Percentiles rank a stretch among this genome's conserved stretches.
phyloP scores from a whole-genome alignment of 2,113 vertebrate genomes.

The Parus major region DNA sequence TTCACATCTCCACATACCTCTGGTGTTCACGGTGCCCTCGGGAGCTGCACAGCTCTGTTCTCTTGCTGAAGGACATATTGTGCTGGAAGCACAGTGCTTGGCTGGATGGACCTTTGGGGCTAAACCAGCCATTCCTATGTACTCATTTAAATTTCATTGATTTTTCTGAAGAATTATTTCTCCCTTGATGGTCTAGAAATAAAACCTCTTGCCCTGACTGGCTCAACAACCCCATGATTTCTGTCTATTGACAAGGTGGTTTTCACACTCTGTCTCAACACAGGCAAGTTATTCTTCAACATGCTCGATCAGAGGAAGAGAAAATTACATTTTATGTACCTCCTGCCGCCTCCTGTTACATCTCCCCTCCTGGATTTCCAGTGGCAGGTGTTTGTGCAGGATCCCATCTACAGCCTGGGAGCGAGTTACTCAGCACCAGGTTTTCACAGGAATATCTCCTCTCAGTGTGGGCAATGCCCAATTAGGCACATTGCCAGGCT shows the following conservation, averaged over 20 bases:
- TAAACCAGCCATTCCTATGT: background rate
- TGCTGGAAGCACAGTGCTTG: background rate
- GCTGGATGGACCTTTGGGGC: background rate
- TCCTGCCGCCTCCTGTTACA: background rate
- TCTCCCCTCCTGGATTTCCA: background rate
- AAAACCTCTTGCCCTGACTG: slow-evolving; percentile 9
- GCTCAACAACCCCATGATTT: background rate
- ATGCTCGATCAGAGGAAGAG: background rate
- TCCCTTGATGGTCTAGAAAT: background rate
- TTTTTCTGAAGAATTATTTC: slow-evolving; percentile 39
- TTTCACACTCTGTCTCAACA: slow-evolving; percentile 17
- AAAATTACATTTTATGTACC: slow-evolving; percentile 35
- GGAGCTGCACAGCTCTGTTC: background rate
- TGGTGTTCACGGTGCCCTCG: background rate
- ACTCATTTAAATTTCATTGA: slow-evolving; percentile 36
- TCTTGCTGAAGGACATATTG: background rate
- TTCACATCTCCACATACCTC: background rate
- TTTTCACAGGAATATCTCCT: slow-evolving; percentile 8
- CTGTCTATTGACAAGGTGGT: background rate
- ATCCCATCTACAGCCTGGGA: background rate
- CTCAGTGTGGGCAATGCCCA: background rate
- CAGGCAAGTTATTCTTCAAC: background rate
- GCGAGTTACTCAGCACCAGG: background rate
- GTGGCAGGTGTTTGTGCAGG: background rate
- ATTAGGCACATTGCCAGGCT: slow-evolving; percentile 9